phyloP scores from a whole-genome alignment of 1,140 invertebrate genomes.

The Limonius californicus region DNA sequence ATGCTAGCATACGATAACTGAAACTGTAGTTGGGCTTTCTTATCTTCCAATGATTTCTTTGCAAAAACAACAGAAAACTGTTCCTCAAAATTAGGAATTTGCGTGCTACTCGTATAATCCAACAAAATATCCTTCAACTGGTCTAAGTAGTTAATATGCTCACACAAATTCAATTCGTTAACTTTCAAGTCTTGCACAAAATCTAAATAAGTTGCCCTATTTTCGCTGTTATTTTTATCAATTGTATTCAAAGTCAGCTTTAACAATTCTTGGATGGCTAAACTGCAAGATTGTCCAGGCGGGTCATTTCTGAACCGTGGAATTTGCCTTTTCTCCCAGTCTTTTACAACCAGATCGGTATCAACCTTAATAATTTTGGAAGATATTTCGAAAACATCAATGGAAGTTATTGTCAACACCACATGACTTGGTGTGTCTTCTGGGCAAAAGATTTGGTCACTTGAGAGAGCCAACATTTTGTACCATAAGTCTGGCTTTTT shows the following conservation, averaged over 20 bases:
- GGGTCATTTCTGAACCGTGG: conserved; percentile 58
- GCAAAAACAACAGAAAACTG: conserved; percentile 72
- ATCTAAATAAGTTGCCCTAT: conserved; percentile 39
- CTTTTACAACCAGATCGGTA: conserved; percentile 63
- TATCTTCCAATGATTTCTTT: conserved; percentile 66
- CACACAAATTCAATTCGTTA: conserved; percentile 37
- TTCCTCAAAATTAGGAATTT: conserved; percentile 58
- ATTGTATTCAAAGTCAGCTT: conserved; percentile 54
- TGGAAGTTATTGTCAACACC: conserved; percentile 50
- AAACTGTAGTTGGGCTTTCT: conserved; percentile 67
- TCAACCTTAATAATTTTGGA: conserved; percentile 61
- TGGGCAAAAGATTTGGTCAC: conserved; percentile 54
- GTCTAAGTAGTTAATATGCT: conserved; percentile 33
- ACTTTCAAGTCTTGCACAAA: conserved; percentile 46
- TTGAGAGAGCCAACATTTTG: conserved; percentile 53
- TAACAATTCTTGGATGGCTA: conserved; percentile 58
- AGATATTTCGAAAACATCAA: conserved; percentile 60
- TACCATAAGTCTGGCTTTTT: conserved; percentile 52
- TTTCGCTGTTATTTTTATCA: conserved; percentile 37
- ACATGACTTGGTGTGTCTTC: conserved; percentile 52
- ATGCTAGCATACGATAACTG: conserved; percentile 82
- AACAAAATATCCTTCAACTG: conserved; percentile 35
- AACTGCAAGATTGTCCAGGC: conserved; percentile 58
- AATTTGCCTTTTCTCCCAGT: conserved; percentile 76
- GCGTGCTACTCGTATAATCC: conserved; percentile 44